Percentiles rank a stretch among this genome's conserved stretches.
Evolutionary conservation across 2,888 invertebrate genomes (phyloP).

Genomic region (Plagodis pulveraria): DNA sequence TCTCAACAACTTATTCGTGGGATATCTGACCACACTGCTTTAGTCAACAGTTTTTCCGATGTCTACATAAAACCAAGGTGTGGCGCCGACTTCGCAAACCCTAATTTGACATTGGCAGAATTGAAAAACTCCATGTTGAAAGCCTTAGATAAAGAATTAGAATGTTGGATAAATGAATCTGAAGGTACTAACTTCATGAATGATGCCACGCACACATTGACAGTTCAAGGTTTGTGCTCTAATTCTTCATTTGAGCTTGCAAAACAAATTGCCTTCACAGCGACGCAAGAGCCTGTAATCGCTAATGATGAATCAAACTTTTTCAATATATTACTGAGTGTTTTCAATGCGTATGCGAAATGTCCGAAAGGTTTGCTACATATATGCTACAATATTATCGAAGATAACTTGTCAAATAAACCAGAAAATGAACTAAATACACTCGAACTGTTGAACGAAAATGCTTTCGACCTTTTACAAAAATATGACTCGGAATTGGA

Average conservation of each 20-base stretch:
- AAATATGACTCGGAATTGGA: constrained; percentile 29
- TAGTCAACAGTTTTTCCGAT: constrained; percentile 85
- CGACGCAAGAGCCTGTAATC: constrained; percentile 51
- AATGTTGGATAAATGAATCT: constrained; percentile 45
- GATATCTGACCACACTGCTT: constrained; percentile 79
- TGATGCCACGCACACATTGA: constrained; percentile 60
- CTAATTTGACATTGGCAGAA: constrained; percentile 72
- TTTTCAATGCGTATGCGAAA: constrained; percentile 63
- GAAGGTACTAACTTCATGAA: constrained; percentile 26
- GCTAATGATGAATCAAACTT: constrained; percentile 19
- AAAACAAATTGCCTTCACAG: constrained; percentile 81
- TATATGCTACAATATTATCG: constrained; percentile 48
- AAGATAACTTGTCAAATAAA: constrained; percentile 37
- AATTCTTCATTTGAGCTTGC: constrained; percentile 80
- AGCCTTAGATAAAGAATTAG: constrained; percentile 52
- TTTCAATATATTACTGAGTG: constrained; percentile 46
- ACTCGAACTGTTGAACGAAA: constrained; percentile 50
- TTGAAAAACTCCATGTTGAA: constrained; percentile 79
- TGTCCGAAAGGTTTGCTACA: constrained; percentile 48
- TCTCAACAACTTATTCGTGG: constrained; percentile 88
- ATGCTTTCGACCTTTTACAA: constrained; percentile 43
- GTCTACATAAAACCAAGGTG: constrained; percentile 87
- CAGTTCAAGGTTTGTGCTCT: constrained; percentile 75
- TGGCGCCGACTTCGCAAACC: constrained; percentile 65
- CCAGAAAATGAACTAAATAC: constrained; percentile 27